Base-by-base conservation (phyloP, 2,797 vertebrate genomes). In the Hylomyscus alleni region DNA sequence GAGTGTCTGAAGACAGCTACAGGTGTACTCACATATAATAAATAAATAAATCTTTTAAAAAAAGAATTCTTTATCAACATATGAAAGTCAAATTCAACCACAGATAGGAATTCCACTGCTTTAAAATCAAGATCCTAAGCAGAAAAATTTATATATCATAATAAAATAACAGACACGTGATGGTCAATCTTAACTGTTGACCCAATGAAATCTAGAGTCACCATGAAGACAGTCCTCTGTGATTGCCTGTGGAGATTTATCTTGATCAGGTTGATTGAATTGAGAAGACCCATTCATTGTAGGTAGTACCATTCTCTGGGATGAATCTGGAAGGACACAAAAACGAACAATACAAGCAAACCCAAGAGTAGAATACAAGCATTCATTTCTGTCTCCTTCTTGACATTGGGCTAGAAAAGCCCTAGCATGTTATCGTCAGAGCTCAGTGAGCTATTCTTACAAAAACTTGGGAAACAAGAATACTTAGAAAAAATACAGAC, bases 51-150 rank as follows among this genome's bases (percentile, higher is more conserved):
- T 44, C 44, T 44, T 44, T 44, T 44, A 44, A 44, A 44, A 44
- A 44, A n/a, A 26, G 26, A 95, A 72, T 44, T 84, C 26, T 58
- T 52, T 67, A 88, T 44, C 52, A 91, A 34, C 31, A 47, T 34
- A 69, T 44, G 34, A 94, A 93, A 94, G 56, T 91, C 93, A 86
- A 95, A 90, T 44, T 24, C 58, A 82, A 65, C 3, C 89, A 81
- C 50, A 67, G 20, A 96, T 17, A 37, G 78, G 75, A 89, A 89
- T 87, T 87, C 44, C 6, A 67, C 15, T 44, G 19, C 65, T n/a
- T 81, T 62, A 76, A 93, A 9, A 8, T 73, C 47, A 86, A 7
- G 81, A 37, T 69, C 60, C 52, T 77, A 89, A 91, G 62, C 1
- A 24, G 24, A 76, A 90, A 86, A 67, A 60, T 24, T 78, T 56